A percentile compares a stretch with the other conserved stretches of the same genome.
Evolutionary conservation across 2,888 invertebrate species (phyloP).

Genomic region (Drosophila colorata): DNA sequence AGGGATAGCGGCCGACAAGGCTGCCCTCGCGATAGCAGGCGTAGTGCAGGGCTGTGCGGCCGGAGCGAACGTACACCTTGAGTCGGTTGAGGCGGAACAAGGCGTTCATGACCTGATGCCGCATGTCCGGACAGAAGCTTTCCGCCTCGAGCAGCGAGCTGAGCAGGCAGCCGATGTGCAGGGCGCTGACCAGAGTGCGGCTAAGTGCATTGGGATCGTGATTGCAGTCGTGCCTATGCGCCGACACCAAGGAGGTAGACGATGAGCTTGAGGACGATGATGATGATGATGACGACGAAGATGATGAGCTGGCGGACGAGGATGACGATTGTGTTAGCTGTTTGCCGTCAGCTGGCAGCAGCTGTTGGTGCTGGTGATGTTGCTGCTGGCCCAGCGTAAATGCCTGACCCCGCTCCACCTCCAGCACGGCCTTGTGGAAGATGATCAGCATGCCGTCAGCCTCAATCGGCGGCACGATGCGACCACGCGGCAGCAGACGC

Average conservation of each 20-base stretch:
- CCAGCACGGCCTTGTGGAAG: slow-evolving; percentile 92
- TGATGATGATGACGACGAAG: slow-evolving; percentile 30
- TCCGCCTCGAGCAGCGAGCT: slow-evolving; percentile 89
- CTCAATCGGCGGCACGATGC: slow-evolving; percentile 92
- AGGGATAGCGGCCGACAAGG: slow-evolving; percentile 89
- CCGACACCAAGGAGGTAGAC: slow-evolving; percentile 62
- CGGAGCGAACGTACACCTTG: slow-evolving; percentile 88
- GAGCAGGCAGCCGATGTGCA: slow-evolving; percentile 93
- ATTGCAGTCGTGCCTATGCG: slow-evolving; percentile 87
- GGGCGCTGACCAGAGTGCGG: slow-evolving; percentile 93
- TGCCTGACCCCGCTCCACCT: slow-evolving; percentile 87
- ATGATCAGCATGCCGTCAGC: slow-evolving; percentile 93
- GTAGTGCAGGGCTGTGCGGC: slow-evolving; percentile 91
- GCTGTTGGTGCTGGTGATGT: slow-evolving; percentile 53
- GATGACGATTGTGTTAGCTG: slow-evolving; percentile 53
- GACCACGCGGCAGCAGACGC: slow-evolving; percentile 89
- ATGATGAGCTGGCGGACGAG: slow-evolving; percentile 46
- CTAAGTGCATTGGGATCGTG: slow-evolving; percentile 91
- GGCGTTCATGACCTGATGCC: slow-evolving; percentile 88
- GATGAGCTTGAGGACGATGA: slow-evolving; percentile 24
- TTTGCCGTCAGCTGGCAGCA: slow-evolving; percentile 44
- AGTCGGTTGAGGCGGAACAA: slow-evolving; percentile 92
- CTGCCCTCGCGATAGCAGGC: slow-evolving; percentile 93
- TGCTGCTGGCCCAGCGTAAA: slow-evolving; percentile 71
- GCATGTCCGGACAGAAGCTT: slow-evolving; percentile 86